Evolutionary conservation across 2,113 vertebrate genomes (phyloP).

Genomic region (Cygnus atratus): DNA sequence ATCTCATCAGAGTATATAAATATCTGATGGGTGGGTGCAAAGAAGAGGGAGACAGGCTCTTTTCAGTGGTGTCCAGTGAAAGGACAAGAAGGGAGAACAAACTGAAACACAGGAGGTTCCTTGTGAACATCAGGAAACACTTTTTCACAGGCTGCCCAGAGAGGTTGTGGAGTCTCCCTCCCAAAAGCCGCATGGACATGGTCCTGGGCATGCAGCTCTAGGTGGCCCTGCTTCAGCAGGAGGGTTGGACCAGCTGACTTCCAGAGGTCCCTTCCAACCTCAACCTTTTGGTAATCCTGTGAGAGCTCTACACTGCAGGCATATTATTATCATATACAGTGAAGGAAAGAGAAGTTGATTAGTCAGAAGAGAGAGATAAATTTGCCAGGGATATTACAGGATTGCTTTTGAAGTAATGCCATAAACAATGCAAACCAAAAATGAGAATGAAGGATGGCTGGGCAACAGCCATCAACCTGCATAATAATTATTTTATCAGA

Average conservation of each 20-base stretch:
- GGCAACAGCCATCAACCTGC: neutral
- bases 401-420: conserved; percentile 38
- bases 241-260: neutral
- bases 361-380: neutral
- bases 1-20: too few species aligned
- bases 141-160: neutral
- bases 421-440: conserved; percentile 33
- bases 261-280: neutral
- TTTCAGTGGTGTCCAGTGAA: too few species aligned
- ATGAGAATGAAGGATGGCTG: conserved; percentile 1
- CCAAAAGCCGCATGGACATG: neutral
- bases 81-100: neutral
- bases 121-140: neutral
- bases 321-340: neutral
- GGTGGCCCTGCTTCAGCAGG: neutral
- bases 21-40: too few species aligned
- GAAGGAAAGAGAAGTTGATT: neutral
- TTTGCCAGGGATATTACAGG: neutral
- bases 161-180: neutral
- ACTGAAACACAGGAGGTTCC: neutral
- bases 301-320: neutral
- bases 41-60: too few species aligned
- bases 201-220: neutral
- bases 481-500: conserved; percentile 43
- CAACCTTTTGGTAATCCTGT: accelerated